Base-by-base conservation (phyloP, 2,888 invertebrate species). In the Tipula unca region DNA sequence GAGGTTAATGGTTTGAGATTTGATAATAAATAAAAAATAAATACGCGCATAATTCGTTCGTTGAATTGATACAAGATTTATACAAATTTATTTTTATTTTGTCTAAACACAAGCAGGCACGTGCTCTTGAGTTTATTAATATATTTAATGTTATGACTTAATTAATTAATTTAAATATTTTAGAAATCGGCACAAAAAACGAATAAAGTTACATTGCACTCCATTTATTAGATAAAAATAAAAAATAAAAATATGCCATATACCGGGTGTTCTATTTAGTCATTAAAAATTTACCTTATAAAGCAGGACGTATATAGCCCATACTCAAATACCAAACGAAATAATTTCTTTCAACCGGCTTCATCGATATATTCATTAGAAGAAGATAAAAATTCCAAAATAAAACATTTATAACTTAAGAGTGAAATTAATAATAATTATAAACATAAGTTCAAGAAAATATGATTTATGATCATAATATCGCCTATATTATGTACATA, bases 401-500 rank as follows among this genome's bases (percentile, higher is more conserved):
- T 25, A 69, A 69, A 69, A 69, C 69, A 69, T n/a, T n/a, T n/a
- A n/a, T 69, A 69, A 69, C 69, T 69, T 69, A 69, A 69, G 69
- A 69, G 25, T 25, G 13, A 69, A 69, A 25, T 69, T 69, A 69
- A 69, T 69, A 69, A 69, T 69, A 69, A 69, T 69, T 69, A 69
- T 69, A 69, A 69, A 69, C 69, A 69, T 69, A 69, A 69, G 69
- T 25, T 69, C 25, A 69, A 69, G 25, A 69, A 69, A 69, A 69
- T 69, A 69, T 69, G 69, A 69, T 69, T 69, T 69, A 69, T 69
- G 69, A 69, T 69, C 69, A 69, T 69, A 69, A 25, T 69, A 69
- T 69, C 25, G 69, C 69, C n/a, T n/a, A n/a, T n/a, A n/a, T n/a
- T n/a, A n/a, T n/a, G 4, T 25, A 10, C 10, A 25, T 48, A 48